These are phyloP conservation scores for Cotesia vestalis DNA, from an alignment of 1,140 invertebrate species.

Conservation along the genomic window DNA sequence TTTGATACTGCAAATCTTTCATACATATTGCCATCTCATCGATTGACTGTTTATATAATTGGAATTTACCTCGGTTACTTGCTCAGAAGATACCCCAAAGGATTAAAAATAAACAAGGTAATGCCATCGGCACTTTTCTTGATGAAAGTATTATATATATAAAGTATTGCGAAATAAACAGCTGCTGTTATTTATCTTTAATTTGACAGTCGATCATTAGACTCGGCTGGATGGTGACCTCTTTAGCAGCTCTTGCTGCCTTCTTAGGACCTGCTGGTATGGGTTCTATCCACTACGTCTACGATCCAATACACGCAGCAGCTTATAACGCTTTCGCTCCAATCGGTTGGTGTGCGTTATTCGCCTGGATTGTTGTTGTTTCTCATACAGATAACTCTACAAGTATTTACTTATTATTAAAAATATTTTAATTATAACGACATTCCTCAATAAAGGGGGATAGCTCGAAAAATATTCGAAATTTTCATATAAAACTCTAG, in stretches of 20 bases:
- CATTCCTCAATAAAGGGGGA: too few relatives aligned
- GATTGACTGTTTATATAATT: conserved; percentile 76
- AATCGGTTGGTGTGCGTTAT: conserved; percentile 75
- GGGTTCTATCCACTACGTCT: conserved; percentile 73
- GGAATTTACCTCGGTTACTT: conserved; percentile 73
- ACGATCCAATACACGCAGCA: conserved; percentile 73
- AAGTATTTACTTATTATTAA: conserved; percentile 27
- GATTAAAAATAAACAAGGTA: conserved; percentile 62
- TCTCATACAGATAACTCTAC: conserved; percentile 71
- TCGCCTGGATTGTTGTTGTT: conserved; percentile 73
- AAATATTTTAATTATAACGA: too few relatives aligned
- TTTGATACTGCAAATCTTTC: conserved; percentile 74
- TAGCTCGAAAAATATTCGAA: too few relatives aligned
- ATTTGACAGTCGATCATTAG: conserved; percentile 65
- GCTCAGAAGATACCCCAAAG: conserved; percentile 65
- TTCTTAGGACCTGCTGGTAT: conserved; percentile 73
- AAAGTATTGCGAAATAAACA: neutral
- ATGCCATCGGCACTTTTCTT: conserved; percentile 1
- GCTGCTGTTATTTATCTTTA: conserved; percentile 16
- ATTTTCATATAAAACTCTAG: too few relatives aligned
- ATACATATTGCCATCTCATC: conserved; percentile 75
- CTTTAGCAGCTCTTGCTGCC: conserved; percentile 65
- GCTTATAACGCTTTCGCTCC: conserved; percentile 77
- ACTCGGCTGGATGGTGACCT: conserved; percentile 69
- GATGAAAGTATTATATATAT: conserved; percentile 6